Percentiles rank a stretch among this genome's conserved stretches.
Conservation (phyloP, 2,113 vertebrate genomes). For the Dromaius novaehollandiae region DNA sequence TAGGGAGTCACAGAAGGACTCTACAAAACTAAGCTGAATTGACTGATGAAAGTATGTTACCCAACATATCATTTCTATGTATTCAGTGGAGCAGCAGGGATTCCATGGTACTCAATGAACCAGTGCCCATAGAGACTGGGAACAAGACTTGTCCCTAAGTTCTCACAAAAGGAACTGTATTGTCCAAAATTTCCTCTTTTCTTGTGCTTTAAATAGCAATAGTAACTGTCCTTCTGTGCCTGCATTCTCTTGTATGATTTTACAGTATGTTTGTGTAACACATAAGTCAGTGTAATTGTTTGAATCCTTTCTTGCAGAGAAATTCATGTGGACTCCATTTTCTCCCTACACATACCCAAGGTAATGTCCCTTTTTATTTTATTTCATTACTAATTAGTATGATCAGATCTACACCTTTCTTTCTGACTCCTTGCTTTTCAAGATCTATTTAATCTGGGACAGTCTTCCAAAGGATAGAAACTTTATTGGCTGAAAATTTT, state of each 20-base stretch:
- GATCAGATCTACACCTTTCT: background rate
- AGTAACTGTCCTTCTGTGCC: background rate
- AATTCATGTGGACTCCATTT: background rate
- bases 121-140: background rate
- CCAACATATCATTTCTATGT: background rate
- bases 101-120: background rate
- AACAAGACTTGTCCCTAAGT: background rate
- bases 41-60: background rate
- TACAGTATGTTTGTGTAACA: background rate
- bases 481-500: background rate
- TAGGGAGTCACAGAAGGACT: background rate
- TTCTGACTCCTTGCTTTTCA: background rate
- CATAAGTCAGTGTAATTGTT: background rate
- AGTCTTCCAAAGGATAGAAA: background rate
- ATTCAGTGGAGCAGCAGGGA: background rate
- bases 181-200: background rate
- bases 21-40: background rate
- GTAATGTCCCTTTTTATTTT: background rate
- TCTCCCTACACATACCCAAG: background rate
- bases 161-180: background rate
- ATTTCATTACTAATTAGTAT: background rate
- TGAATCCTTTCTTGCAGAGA: background rate
- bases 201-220: background rate
- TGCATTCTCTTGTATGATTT: background rate
- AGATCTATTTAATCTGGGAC: background rate